A percentile compares a stretch with the other conserved stretches of the same genome.
phyloP scores from a whole-genome alignment of 2,113 vertebrate genomes.

The Tupaia tana region DNA sequence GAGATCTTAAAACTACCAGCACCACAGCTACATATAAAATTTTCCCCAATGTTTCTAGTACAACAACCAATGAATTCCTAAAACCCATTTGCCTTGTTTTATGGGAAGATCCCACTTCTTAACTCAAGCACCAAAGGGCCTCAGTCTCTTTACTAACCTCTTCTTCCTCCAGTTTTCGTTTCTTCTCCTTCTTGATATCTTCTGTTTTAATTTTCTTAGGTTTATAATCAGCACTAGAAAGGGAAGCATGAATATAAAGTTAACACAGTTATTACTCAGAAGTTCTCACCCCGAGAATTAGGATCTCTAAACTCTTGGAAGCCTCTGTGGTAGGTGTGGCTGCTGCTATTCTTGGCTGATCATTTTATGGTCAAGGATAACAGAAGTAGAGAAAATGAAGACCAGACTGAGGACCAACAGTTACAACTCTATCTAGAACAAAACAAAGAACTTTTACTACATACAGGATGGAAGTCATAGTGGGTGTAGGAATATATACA shows the following conservation, averaged over 20 bases:
- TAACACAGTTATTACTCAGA: constrained; percentile 51
- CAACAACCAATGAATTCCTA: constrained; percentile 25
- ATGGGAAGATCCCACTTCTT: constrained; percentile 21
- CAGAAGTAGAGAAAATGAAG: constrained; percentile 7
- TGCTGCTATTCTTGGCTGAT: constrained; percentile 9
- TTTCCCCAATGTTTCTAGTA: background rate
- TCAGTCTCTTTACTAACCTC: constrained; percentile 82
- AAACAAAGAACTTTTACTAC: background rate
- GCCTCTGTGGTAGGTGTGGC: background rate
- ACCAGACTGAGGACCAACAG: background rate
- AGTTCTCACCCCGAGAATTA: constrained; percentile 38
- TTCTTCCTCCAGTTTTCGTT: constrained; percentile 93
- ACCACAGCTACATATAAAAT: background rate
- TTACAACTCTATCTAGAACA: background rate
- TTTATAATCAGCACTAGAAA: constrained; percentile 92
- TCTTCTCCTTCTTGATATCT: constrained; percentile 95
- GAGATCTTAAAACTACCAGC: background rate
- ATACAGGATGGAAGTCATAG: background rate
- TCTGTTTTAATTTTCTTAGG: constrained; percentile 97
- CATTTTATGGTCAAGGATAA: constrained; percentile 40
- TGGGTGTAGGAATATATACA: background rate
- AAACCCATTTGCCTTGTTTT: constrained; percentile 35
- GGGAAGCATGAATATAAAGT: constrained; percentile 68
- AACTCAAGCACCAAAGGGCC: constrained; percentile 21
- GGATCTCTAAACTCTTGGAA: background rate